Evolutionary conservation across 2,113 vertebrate genomes (phyloP).

Genomic region (Nesospiza acunhae): DNA sequence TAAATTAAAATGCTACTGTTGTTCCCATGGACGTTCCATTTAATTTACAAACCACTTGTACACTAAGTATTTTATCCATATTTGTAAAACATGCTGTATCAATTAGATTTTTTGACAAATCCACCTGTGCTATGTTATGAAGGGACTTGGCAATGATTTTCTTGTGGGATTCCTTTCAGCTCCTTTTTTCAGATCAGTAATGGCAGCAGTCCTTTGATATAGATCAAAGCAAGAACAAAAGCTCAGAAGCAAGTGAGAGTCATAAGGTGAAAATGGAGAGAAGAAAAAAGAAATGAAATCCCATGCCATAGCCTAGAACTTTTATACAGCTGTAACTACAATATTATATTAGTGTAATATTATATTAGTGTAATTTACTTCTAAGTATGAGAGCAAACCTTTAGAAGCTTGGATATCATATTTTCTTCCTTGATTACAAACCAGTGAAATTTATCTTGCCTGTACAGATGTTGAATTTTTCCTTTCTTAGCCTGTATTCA

Average conservation of each 20-base stretch:
- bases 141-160: background rate
- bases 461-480: background rate
- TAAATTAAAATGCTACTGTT: slow-evolving; percentile 19
- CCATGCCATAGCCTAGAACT: background rate
- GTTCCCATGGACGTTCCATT: background rate
- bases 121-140: background rate
- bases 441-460: background rate
- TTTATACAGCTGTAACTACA: background rate
- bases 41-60: background rate
- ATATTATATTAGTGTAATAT: background rate
- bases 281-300: background rate
- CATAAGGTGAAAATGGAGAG: slow-evolving; percentile 12
- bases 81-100: background rate
- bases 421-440: slow-evolving; percentile 27
- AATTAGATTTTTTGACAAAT: slow-evolving; percentile 5
- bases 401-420: background rate
- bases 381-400: background rate
- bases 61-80: background rate
- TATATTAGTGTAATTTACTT: background rate
- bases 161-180: background rate
- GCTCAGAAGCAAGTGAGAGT: background rate
- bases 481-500: background rate
- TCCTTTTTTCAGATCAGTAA: background rate
- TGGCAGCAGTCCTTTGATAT: slow-evolving; percentile 31
- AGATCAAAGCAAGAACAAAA: slow-evolving; percentile 44